Base-by-base conservation (phyloP, 2,113 vertebrate genomes). In the Triplophysa rosa region DNA sequence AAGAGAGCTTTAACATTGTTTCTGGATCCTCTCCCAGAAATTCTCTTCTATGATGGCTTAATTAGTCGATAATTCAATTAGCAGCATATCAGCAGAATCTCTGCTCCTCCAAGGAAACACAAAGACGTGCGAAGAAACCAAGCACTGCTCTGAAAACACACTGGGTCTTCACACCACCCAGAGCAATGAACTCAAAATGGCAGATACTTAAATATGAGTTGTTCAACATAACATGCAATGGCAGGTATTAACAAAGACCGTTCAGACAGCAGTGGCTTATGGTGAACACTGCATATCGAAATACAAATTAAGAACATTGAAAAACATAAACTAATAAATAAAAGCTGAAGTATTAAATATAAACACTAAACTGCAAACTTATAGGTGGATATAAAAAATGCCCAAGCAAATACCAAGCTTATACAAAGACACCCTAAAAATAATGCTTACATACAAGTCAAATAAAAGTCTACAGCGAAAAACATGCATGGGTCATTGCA, bases 21-120 rank as follows among this genome's bases (percentile, higher is more conserved):
- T 63, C 64, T 84, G 79, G 79, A 81, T 65, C 29, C 69, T 65
- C 64, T 78, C 79, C 79, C 83, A 81, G 69, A 79, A 78, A 74
- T 74, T 21, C 56, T 52, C 23, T 64, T 78, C 75, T 52, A 67
- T 67, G 67, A 71, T 75, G 33, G 19, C 37, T 75, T 75, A 81
- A 81, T 81, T 69, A 81, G 64, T 76, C 65, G 64, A 74, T 81
- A 69, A 84, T 79, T 84, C 17, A 81, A 78, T 81, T 69, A 78
- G 58, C 63, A 12, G 58, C 47, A 81, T 63, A 64, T 65, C 69
- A 40, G 29, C 54, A 62, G 42, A 67, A 71, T 63, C 40, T 58
- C 19, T 76, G 58, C 64, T 76, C 71, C 65, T 69, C 33, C 33
- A 61, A 76, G 58, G 68, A 9, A 83, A 76, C 62, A 64, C 70